Base-by-base conservation (phyloP, 2,888 invertebrate genomes). In the Isotomurus palustris region DNA sequence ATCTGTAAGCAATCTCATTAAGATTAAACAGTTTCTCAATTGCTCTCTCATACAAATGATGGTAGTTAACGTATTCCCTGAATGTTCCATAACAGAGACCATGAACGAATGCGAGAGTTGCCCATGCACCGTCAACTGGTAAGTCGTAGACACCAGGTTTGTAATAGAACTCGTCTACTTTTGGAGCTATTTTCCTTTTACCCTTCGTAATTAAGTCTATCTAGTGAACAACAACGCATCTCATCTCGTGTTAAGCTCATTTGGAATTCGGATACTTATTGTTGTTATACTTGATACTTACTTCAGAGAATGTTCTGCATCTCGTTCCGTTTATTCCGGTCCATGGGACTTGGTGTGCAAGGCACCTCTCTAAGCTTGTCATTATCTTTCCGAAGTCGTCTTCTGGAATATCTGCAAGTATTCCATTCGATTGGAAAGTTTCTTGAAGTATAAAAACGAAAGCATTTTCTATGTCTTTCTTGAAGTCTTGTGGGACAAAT, bases 11-110 rank as follows among this genome's bases (percentile, higher is more conserved):
- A 8, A 55, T 35, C 25, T 40, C 55, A 4, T 40, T 24, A n/a
- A n/a, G n/a, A 4, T 50, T 59, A 21, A 59, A 59, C 1, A 56
- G 29, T 24, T 55, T 14, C 32, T 56, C 60, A 44, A 53, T 38
- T 25, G 43, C 65, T 43, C 52, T 55, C 40, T 67, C 57, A 25
- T 60, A 67, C 49, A 65, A 53, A 56, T 67, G 67, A 35, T 67
- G 67, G n/a, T 45, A 58, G 40, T 67, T 67, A 10, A 67, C 53
- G 47, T 65, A 51, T 3, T 55, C 45, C 12, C 54, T 38, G 43
- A 63, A 67, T 21, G 56, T 65, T 8, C 61, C 60, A 38, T 62
- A 67, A 44, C 62, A 62, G 6, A 49, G 17, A 5, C 56, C 50
- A 35, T 56, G 50, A 35, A 50, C 27, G 28, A 56, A 53, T 27